These are phyloP conservation scores for Oryzias curvinotus DNA, from an alignment of 2,113 vertebrate species.

Conservation along the genomic window DNA sequence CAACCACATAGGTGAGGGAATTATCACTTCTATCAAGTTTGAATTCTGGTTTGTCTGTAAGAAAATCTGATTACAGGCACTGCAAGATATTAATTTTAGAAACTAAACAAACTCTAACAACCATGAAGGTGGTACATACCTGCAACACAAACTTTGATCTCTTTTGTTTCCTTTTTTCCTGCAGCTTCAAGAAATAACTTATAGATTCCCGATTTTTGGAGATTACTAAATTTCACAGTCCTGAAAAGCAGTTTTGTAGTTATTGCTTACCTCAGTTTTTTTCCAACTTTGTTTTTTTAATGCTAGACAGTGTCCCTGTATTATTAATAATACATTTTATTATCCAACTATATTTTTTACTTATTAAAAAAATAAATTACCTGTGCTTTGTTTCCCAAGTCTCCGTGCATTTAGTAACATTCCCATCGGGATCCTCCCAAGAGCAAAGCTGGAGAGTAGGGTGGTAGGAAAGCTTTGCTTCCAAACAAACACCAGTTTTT, in stretches of 20 bases:
- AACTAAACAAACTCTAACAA: rapidly evolving
- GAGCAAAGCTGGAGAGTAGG: too few relatives aligned
- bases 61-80: background rate
- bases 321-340: background rate
- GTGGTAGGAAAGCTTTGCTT: too few relatives aligned
- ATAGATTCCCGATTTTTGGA: constrained; percentile 82
- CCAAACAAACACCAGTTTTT: too few relatives aligned
- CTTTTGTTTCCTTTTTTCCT: constrained; percentile 70
- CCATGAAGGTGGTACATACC: constrained; percentile 71
- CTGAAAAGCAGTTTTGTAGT: constrained; percentile 59
- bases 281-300: background rate
- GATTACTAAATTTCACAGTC: constrained; percentile 76
- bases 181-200: constrained; percentile 83
- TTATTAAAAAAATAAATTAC: constrained; percentile 32
- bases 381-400: constrained; percentile 49
- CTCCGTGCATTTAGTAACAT: constrained; percentile 23
- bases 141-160: constrained; percentile 80
- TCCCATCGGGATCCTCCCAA: too few relatives aligned
- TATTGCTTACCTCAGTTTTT: background rate
- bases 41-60: constrained; percentile 45
- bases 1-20: constrained; percentile 21
- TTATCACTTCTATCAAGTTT: background rate
- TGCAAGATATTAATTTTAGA: background rate
- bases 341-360: background rate
- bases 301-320: background rate